Evolutionary conservation across 2,797 vertebrate genomes (phyloP).

Genomic region (Enteromius fasciolatus): DNA sequence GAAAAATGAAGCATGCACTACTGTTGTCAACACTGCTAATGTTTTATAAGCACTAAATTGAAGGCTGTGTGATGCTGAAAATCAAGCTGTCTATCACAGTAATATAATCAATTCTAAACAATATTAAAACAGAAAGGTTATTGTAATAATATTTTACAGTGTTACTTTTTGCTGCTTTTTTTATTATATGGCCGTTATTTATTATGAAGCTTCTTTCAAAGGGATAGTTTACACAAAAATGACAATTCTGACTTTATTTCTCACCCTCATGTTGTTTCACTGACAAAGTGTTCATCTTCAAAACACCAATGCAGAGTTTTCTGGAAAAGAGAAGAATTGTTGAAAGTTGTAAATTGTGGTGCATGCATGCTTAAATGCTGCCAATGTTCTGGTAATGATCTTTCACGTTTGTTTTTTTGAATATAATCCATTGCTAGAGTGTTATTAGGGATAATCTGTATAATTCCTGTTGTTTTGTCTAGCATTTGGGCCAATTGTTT

Average conservation of each 20-base stretch:
- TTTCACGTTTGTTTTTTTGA: too few species aligned
- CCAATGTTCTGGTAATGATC: neutral
- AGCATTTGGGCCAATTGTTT: slow-evolving; percentile 8
- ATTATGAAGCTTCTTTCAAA: neutral
- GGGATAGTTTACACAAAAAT: neutral
- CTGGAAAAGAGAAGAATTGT: neutral
- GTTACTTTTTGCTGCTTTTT: neutral
- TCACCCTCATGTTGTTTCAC: neutral
- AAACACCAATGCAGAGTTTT: neutral
- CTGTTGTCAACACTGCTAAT: neutral
- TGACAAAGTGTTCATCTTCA: neutral
- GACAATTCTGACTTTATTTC: neutral
- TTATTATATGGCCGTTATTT: neutral
- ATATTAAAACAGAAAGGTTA: neutral
- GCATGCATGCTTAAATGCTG: neutral
- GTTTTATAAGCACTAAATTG: neutral
- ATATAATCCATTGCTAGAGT: slow-evolving; percentile 65
- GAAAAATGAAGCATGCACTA: neutral
- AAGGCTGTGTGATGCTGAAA: neutral
- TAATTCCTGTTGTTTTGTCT: slow-evolving; percentile 56
- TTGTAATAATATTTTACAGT: neutral
- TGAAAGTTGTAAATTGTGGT: neutral
- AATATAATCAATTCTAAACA: neutral
- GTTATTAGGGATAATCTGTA: slow-evolving; percentile 69
- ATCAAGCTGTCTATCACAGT: neutral